Evolutionary conservation across 2,888 invertebrate genomes (phyloP).

Genomic region (Baccha elongata): DNA sequence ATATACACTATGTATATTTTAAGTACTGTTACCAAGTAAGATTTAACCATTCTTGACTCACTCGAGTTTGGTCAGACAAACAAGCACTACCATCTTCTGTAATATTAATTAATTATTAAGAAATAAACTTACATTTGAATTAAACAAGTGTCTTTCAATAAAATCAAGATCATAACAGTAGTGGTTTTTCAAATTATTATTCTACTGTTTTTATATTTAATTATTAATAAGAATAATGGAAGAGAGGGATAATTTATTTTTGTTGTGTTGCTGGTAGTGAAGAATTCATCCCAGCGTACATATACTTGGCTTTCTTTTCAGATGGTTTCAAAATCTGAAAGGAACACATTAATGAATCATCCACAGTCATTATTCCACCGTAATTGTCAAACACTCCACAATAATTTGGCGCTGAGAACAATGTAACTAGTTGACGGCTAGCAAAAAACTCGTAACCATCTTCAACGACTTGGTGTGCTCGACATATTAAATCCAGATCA

Average conservation of each 20-base stretch:
- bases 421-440: constrained; percentile 97
- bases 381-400: constrained; percentile 99
- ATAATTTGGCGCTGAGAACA: constrained; percentile 99
- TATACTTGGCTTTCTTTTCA: constrained; percentile 99
- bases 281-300: constrained; percentile 94
- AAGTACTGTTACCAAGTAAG: no score
- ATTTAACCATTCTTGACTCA: no score
- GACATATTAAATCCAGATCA: constrained; percentile 97
- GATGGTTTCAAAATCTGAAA: constrained; percentile 99
- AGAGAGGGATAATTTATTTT: constrained; percentile 83
- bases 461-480: constrained; percentile 99
- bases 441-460: constrained; percentile 99
- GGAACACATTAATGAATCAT: constrained; percentile 99
- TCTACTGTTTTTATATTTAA: constrained; percentile 55
- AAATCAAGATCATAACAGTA: no score
- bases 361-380: constrained; percentile 99
- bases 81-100: no score
- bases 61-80: no score
- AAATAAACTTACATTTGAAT: no score
- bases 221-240: constrained; percentile 80
- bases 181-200: constrained; percentile 35
- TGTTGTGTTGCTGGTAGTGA: constrained; percentile 94
- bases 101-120: no score
- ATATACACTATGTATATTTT: no score
- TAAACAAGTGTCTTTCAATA: no score